Evolutionary conservation across 30 jellyfish, hydroid and myxozoan species (phyloP).

Genomic region (Hydra vulgaris): DNA sequence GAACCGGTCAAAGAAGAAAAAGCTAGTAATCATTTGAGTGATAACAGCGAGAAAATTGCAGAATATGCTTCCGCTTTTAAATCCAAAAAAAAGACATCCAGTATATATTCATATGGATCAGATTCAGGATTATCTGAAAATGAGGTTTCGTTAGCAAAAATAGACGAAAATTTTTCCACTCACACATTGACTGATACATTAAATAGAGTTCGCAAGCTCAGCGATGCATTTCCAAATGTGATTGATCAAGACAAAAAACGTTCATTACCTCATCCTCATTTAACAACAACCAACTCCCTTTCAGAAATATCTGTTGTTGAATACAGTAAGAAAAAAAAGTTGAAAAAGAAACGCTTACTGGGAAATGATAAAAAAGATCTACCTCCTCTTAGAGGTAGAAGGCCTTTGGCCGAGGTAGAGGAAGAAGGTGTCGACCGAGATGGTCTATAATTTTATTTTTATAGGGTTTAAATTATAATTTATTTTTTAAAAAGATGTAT

Average conservation of each 20-base stretch:
- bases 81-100: neutral
- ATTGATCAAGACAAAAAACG: slow-evolving; percentile 39
- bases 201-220: slow-evolving; percentile 23
- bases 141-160: slow-evolving; percentile 19
- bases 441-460: neutral
- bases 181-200: slow-evolving; percentile 25
- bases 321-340: slow-evolving; percentile 23
- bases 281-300: slow-evolving; percentile 13
- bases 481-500: no score
- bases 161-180: slow-evolving; percentile 23
- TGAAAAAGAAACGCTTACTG: slow-evolving; percentile 23
- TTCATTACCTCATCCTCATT: slow-evolving; percentile 25
- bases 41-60: slow-evolving; percentile 15
- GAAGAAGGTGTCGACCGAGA: slow-evolving; percentile 15
- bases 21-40: neutral
- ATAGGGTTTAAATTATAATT: neutral
- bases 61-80: slow-evolving; percentile 23
- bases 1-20: slow-evolving; percentile 2
- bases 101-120: slow-evolving; percentile 27
- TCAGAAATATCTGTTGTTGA: slow-evolving; percentile 32
- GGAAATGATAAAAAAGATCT: slow-evolving; percentile 9
- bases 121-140: slow-evolving; percentile 25
- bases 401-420: slow-evolving; percentile 26
- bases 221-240: slow-evolving; percentile 34
- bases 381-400: slow-evolving; percentile 33